Base-by-base conservation (phyloP, 2,113 vertebrate species). In the Cyprinodon tularosa region DNA sequence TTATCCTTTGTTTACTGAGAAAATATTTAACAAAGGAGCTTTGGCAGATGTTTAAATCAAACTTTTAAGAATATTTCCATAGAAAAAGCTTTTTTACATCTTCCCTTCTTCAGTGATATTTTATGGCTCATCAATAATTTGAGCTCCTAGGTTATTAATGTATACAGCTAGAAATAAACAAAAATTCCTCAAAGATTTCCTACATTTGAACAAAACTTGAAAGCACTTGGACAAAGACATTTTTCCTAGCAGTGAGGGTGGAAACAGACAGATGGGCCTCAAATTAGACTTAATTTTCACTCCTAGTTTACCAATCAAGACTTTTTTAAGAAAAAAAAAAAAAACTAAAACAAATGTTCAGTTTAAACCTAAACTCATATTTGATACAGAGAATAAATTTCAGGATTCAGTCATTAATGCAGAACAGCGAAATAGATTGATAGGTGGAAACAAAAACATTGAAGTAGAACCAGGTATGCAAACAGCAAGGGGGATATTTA, bases 381-480 rank as follows among this genome's bases (percentile, higher is more conserved):
- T 82, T 69, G 80, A 74, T 59, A 68, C 1, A 72, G 68, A 62
- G 77, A 72, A 78, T 79, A 38, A 66, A 40, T 62, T 68, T 64
- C 62, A 71, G 14, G 50, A 62, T 74, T 3, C 59, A 66, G 62
- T 38, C 45, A 72, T 69, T 76, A 71, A 76, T 77, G 76, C 57
- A 68, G 68, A 79, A 78, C 76, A 76, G 82, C 68, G 75, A 64
- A 76, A 75, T 53, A 82, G 74, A 10, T 71, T 67, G 17, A 80
- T 82, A 82, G 79, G 63, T 76, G 66, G 71, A 74, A 29, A 29
- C 29, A 29, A 71, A 64, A 66, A 80, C 86, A 81, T 77, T 84
- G 79, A 83, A 62, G 74, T 70, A 66, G 69, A 47, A 76, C 59
- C 40, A 13, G 45, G 71, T 22, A 74, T 9, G 59, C 62, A 73